Evolutionary conservation across 2,888 invertebrate species (phyloP), one percentile per base, ranked within the genome.

Genomic region (Pilophorus perplexus): DNA sequence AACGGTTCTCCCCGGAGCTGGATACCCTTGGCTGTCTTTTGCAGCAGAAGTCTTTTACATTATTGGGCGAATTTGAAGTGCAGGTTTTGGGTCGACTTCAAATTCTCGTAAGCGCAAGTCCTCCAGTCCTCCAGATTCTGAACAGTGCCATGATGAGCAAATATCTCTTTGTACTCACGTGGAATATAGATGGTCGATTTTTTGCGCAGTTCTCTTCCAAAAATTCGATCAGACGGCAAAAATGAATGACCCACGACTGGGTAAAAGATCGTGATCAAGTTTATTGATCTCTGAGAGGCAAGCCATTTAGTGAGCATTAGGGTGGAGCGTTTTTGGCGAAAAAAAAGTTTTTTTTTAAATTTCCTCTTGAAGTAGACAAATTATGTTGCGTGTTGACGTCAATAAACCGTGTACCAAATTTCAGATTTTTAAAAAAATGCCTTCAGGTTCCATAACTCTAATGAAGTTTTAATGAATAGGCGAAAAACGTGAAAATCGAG

Each of bases 61-160:
- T n/a, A 44, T n/a, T 52, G 25, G 52, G 27, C 28, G 16, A 52
- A 27, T 52, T 52, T 23, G 52, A 52, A 52, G 52, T 52, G 52
- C n/a, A 52, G 28, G 27, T 14, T 27, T 2, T 23, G n/a, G 22
- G 23, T 14, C n/a, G 25, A 25, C 52, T 52, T 52, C 27, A 52
- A 27, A 28, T 27, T 25, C 2, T 52, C 52, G n/a, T 52, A 25
- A 18, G 14, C 52, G 18, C 28, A 25, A 27, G 23, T 27, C 52
- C 28, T 52, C 52, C 25, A 23, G 52, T 52, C 52, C 52, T 25
- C 37, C 23, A 44, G 12, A 40, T 44, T 40, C 10, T 22, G 28
- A 2, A 60, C 44, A 2, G 60, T 44, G n/a, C 42, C 25, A 46
- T 46, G 20, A 22, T 44, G 5, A 20, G 16, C 38, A 38, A 33